These are phyloP conservation scores for Boloria selene DNA, from an alignment of 2,888 invertebrate species.

Conservation along the genomic window DNA sequence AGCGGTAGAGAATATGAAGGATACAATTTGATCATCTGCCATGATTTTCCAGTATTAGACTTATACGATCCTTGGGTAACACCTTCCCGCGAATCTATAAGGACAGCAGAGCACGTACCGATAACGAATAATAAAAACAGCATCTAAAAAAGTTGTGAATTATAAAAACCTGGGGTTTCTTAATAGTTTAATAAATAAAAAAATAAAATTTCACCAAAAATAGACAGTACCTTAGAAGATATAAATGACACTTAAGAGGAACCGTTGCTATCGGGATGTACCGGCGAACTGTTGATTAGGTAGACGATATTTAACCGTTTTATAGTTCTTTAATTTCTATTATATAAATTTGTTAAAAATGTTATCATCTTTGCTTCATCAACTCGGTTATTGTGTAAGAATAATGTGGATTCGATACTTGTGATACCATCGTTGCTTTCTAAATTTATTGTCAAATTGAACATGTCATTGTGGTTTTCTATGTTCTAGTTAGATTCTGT, in stretches of 20 bases:
- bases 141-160: slow-evolving; percentile 53
- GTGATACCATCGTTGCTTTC: slow-evolving; percentile 41
- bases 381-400: slow-evolving; percentile 45
- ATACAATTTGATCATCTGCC: slow-evolving; percentile 67
- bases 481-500: background rate
- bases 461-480: slow-evolving; percentile 14
- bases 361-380: slow-evolving; percentile 51
- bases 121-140: slow-evolving; percentile 57
- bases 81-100: slow-evolving; percentile 54
- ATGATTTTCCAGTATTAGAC: slow-evolving; percentile 48
- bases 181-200: slow-evolving; percentile 9
- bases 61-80: slow-evolving; percentile 40
- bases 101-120: slow-evolving; percentile 55
- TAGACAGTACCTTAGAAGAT: slow-evolving; percentile 59
- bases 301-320: slow-evolving; percentile 64
- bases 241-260: slow-evolving; percentile 62
- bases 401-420: slow-evolving; percentile 51
- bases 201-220: slow-evolving; percentile 1
- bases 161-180: background rate
- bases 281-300: slow-evolving; percentile 69
- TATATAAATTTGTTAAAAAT: slow-evolving; percentile 70
- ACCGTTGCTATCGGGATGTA: slow-evolving; percentile 65
- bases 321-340: slow-evolving; percentile 75
- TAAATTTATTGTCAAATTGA: slow-evolving; percentile 27
- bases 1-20: slow-evolving; percentile 53